Base-by-base conservation (phyloP, 1,140 invertebrate species). In the Trichonephila clavata region DNA sequence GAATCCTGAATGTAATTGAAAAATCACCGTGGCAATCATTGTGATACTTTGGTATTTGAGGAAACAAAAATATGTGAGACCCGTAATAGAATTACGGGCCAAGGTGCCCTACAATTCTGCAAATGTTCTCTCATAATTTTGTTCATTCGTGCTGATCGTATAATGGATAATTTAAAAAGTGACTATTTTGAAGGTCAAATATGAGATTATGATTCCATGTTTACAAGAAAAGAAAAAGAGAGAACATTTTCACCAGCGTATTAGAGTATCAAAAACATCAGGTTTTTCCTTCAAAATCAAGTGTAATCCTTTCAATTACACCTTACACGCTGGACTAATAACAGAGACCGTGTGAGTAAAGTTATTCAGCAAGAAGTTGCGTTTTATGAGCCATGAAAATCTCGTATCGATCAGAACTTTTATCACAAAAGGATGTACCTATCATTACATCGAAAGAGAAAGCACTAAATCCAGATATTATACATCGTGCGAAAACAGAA, bases 331-430 rank as follows among this genome's bases (percentile, higher is more conserved):
- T 84, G 57, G 21, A 84, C n/a, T 60, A 84, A 84, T 59, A 59
- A 84, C 83, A 84, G n/a, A 84, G 50, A 16, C 57, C 83, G 83
- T 61, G 86, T 61, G 86, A 87, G 57, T n/a, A 21, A 63, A 32
- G 39, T 63, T 65, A 21, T 63, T 39, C 59, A 16, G 20, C 32
- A 63, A 50, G 39, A 59, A 83, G 27, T 24, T n/a, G 86, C 2
- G 39, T 7, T 87, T 87, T 87, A 87, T 87, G 86, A 65, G 57
- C 86, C 86, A 87, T 87, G 86, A 87, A 87, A 32, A 87, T 60
- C 84, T 86, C 50, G n/a, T 87, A 39, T 87, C 60, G 57, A 65
- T 65, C n/a, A 43, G 57, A 5, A 1, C 61, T 87, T 27, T 63
- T 87, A 60, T 84, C 83, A 27, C n/a, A 59, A 84, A 60, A 57